A percentile compares a stretch with the other conserved stretches of the same genome.
These are phyloP conservation scores for Volucella inanis DNA, from an alignment of 2,888 invertebrate genomes.

Conservation along the genomic window DNA sequence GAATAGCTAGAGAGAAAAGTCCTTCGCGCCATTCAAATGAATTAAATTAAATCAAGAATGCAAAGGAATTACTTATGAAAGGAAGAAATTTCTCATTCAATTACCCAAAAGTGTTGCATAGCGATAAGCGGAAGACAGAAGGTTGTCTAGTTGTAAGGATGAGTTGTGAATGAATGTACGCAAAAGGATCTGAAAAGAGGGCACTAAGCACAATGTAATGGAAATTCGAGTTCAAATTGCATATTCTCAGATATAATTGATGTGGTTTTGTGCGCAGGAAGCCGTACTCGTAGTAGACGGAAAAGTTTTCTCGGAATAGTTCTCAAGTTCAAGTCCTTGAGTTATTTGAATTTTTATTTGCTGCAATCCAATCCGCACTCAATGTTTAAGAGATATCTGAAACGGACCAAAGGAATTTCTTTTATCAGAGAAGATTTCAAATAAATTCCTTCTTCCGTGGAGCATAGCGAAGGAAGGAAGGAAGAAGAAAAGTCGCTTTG, in stretches of 20 bases:
- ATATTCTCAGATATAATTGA: slow-evolving; percentile 61
- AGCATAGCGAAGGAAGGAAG: slow-evolving; percentile 11
- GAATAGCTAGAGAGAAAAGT: slow-evolving; percentile 25
- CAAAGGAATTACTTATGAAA: slow-evolving; percentile 66
- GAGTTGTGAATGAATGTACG: slow-evolving; percentile 10
- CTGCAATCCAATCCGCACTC: slow-evolving; percentile 10
- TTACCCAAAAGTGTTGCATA: slow-evolving; percentile 70
- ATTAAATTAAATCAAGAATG: slow-evolving; percentile 71
- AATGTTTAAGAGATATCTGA: slow-evolving; percentile 10
- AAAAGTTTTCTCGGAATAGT: slow-evolving; percentile 21
- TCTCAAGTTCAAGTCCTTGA: slow-evolving; percentile 45
- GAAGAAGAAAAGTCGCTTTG: slow-evolving; percentile 9
- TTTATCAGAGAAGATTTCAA: slow-evolving; percentile 37
- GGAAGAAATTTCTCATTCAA: slow-evolving; percentile 71
- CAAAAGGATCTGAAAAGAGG: slow-evolving; percentile 6
- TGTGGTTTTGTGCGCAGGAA: slow-evolving; percentile 27
- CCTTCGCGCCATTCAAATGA: slow-evolving; percentile 67
- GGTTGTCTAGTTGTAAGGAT: slow-evolving; percentile 10
- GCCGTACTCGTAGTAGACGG: too few species aligned
- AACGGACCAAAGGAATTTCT: slow-evolving; percentile 44
- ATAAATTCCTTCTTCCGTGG: slow-evolving; percentile 18
- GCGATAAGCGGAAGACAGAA: slow-evolving; percentile 2
- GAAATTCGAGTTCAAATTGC: slow-evolving; percentile 43
- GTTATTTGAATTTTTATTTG: slow-evolving; percentile 45
- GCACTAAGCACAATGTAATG: slow-evolving; percentile 14